Base-by-base conservation (phyloP, 1,140 invertebrate species). In the Lethrus apterus region DNA sequence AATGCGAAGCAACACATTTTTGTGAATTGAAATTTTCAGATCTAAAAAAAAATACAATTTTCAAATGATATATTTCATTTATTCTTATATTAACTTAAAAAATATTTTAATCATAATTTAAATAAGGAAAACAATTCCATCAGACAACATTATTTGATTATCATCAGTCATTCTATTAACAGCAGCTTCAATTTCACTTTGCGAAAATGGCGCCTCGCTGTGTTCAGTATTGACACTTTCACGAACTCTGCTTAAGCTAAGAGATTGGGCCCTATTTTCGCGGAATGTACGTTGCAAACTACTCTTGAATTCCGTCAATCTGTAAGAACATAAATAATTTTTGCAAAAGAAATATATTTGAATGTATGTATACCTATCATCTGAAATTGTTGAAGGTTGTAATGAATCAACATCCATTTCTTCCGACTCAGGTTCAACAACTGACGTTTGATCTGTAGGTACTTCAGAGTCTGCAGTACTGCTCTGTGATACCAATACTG, bases 81-180 rank as follows among this genome's bases (percentile, higher is more conserved):
- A n/a, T n/a, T n/a, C n/a, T n/a, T n/a, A n/a, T n/a, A n/a, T n/a
- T n/a, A n/a, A n/a, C n/a, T n/a, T 9, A 33, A 33, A 33, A 33
- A 8, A 5, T 9, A 9, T 14, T 14, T 8, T 5, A 33, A 23
- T 7, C n/a, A 4, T 31, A 33, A 51, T 35, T 78, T 80, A 93
- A 65, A 93, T 89, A 10, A 89, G 70, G 63, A 91, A 89, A n/a
- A 95, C 75, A 51, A 89, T 83, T 51, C 84, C 82, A 63, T 93
- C 89, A 0, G 89, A 79, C 44, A 91, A 70, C 89, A 96, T 93
- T 15, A 98, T 76, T 66, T 93, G 86, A 70, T 94, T 95, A 34
- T 84, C 87, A 29, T 87, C 81, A 13, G 83, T 84, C 91, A 97
- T 93, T 44, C 73, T 75, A 9, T 82, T 69, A 8, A 97, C 70